A percentile compares a stretch with the other conserved stretches of the same genome.
Evolutionary conservation across 35 echinoderm and acorn worm species (phyloP).

Genomic region (Heliocidaris erythrogramma): DNA sequence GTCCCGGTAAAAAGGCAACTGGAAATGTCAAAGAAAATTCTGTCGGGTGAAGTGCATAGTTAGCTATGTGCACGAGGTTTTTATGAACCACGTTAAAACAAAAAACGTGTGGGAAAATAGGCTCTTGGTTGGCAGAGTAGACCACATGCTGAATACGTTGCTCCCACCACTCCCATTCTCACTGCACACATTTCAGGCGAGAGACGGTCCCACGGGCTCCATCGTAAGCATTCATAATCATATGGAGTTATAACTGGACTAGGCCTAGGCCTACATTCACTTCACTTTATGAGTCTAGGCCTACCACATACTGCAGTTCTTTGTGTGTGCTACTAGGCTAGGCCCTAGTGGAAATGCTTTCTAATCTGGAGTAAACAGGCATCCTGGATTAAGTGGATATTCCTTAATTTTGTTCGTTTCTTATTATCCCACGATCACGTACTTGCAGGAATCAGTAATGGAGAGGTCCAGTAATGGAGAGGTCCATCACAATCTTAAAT

Average conservation of each 20-base stretch:
- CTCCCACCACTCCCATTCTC: slow-evolving; percentile 35
- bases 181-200: not conserved
- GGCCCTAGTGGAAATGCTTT: not conserved
- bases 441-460: not conserved
- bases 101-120: slow-evolving; percentile 30
- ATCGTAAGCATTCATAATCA: not conserved
- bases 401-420: not conserved
- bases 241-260: not conserved
- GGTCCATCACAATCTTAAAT: too few species aligned
- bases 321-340: too few species aligned
- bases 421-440: not conserved
- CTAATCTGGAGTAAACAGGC: not conserved
- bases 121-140: not conserved
- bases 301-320: too few species aligned
- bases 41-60: too few species aligned
- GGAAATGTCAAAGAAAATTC: not conserved
- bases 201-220: not conserved
- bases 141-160: slow-evolving; percentile 1
- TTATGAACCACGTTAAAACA: too few species aligned
- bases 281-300: too few species aligned
- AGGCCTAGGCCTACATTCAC: too few species aligned
- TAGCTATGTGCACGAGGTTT: too few species aligned
- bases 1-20: not conserved
- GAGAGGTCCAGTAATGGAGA: not conserved
- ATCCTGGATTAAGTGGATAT: not conserved